A percentile compares a stretch with the other conserved stretches of the same genome.
Conservation (phyloP, 2,888 invertebrate species). For the Drosophila buzzatii region DNA sequence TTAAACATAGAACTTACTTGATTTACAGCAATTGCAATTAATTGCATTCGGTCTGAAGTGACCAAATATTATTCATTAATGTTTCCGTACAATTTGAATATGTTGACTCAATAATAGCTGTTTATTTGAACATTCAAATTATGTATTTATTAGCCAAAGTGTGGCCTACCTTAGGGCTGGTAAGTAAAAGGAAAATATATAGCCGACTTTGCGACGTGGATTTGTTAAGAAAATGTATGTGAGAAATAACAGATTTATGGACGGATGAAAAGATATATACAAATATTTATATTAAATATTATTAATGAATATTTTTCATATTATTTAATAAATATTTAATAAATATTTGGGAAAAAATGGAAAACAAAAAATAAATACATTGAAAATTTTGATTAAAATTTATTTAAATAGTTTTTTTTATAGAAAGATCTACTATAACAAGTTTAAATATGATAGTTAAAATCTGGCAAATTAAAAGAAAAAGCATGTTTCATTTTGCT, state of each 20-base stretch:
- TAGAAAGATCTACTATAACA: too few species aligned
- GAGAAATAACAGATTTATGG: neutral
- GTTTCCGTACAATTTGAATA: slow-evolving; percentile 22
- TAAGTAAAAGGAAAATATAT: fast-evolving
- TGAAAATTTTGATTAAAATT: too few species aligned
- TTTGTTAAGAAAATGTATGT: neutral
- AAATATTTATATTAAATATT: too few species aligned
- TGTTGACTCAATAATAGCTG: slow-evolving; percentile 32
- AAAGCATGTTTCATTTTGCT: neutral
- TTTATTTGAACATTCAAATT: slow-evolving; percentile 42
- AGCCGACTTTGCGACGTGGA: neutral
- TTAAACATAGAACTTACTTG: slow-evolving; percentile 14
- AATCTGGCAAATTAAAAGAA: neutral
- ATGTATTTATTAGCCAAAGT: neutral
- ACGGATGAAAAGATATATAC: neutral
- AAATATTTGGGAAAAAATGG: too few species aligned
- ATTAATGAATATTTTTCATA: too few species aligned
- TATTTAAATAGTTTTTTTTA: too few species aligned
- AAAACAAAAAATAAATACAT: too few species aligned
- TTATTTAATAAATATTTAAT: too few species aligned
- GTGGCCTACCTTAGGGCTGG: slow-evolving; percentile 13
- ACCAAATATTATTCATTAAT: slow-evolving; percentile 19
- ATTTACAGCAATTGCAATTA: neutral
- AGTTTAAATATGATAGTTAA: too few species aligned
- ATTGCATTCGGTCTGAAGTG: slow-evolving; percentile 10